Conservation (phyloP, 1,140 invertebrate genomes). For the Mercenaria mercenaria region DNA sequence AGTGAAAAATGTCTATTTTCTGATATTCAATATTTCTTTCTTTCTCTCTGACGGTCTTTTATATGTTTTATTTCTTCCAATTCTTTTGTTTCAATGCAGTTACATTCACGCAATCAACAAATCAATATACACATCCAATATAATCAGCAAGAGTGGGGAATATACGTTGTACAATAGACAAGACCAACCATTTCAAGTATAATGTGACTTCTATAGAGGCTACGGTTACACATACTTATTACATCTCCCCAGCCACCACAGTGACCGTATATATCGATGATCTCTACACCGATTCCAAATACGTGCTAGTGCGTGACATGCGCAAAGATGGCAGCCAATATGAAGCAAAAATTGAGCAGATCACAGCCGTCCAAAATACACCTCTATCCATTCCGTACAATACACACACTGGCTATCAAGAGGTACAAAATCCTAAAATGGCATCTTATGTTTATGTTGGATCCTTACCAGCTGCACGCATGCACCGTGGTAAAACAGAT, state of each 20-base stretch:
- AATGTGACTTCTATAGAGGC: constrained; percentile 53
- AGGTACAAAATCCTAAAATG: constrained; percentile 25
- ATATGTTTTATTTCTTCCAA: no score
- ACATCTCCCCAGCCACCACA: not conserved
- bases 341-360: constrained; percentile 36
- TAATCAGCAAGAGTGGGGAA: constrained; percentile 2
- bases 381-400: constrained; percentile 55
- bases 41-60: no score
- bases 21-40: no score
- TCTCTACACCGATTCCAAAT: not conserved
- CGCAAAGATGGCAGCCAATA: constrained; percentile 55
- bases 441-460: constrained; percentile 41
- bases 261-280: constrained; percentile 33
- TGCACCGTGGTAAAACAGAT: constrained; percentile 7
- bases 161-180: constrained; percentile 44
- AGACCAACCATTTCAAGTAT: constrained; percentile 48
- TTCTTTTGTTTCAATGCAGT: no score
- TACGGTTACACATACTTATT: constrained; percentile 64
- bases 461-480: not conserved
- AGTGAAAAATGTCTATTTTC: no score
- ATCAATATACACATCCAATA: constrained; percentile 46
- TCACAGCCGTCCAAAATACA: not conserved
- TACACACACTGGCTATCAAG: constrained; percentile 1
- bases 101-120: no score
- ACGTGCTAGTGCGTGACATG: constrained; percentile 40